Evolutionary conservation across 2,797 vertebrate genomes (phyloP).

Genomic region (Cetoscarus ocellatus): DNA sequence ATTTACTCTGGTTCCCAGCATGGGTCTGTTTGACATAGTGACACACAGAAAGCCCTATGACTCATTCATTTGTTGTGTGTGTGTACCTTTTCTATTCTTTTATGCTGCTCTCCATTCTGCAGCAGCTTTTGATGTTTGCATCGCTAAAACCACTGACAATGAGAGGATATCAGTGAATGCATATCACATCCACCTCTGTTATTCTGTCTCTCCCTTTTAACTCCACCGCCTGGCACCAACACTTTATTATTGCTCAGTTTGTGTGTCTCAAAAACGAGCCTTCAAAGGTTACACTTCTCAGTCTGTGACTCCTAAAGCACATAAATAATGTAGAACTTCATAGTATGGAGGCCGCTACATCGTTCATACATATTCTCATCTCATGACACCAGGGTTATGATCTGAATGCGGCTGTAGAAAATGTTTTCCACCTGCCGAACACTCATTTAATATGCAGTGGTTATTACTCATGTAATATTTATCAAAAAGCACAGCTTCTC

Average conservation of each 20-base stretch:
- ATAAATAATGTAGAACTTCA: constrained; percentile 63
- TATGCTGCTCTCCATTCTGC: constrained; percentile 6
- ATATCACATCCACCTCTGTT: constrained; percentile 18
- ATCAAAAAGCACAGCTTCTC: constrained; percentile 44
- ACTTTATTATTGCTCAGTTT: constrained; percentile 24
- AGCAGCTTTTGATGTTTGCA: constrained; percentile 25
- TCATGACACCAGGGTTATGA: constrained; percentile 36
- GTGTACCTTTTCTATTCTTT: background rate
- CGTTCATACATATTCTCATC: constrained; percentile 23
- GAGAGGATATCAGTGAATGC: constrained; percentile 6
- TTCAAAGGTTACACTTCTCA: constrained; percentile 41
- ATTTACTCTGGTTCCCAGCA: constrained; percentile 54
- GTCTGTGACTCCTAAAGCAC: constrained; percentile 24
- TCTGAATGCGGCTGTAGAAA: constrained; percentile 26
- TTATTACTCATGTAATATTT: constrained; percentile 65
- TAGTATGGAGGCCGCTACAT: constrained; percentile 25
- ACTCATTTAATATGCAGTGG: constrained; percentile 52
- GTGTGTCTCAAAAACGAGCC: constrained; percentile 10
- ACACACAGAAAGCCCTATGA: constrained; percentile 67
- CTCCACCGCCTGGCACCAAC: constrained; percentile 30
- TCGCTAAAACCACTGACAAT: constrained; percentile 15
- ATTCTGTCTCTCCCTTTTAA: constrained; percentile 25
- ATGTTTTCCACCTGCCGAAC: constrained; percentile 45
- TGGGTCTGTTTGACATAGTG: constrained; percentile 68
- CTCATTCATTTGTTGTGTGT: constrained; percentile 42